A percentile compares a stretch with the other conserved stretches of the same genome.
phyloP scores from a whole-genome alignment of 2,113 vertebrate genomes.

The Burhinus bistriatus region DNA sequence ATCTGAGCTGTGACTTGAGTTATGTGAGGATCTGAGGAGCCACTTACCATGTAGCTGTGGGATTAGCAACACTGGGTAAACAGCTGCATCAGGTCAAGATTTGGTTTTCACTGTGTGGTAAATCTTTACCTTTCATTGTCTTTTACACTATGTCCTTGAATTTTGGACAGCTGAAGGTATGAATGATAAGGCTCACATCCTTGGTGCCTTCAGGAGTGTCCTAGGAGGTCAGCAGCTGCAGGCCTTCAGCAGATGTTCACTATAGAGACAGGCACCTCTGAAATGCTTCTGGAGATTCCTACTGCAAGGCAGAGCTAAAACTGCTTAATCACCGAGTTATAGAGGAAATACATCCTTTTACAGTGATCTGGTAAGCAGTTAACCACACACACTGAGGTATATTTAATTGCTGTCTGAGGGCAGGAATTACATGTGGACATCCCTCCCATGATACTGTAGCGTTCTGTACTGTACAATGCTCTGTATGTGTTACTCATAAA shows the following conservation, averaged over 20 bases:
- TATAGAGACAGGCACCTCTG: not conserved
- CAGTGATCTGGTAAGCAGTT: not conserved
- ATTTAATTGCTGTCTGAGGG: not conserved
- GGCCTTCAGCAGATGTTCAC: not conserved
- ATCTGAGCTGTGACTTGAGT: not conserved
- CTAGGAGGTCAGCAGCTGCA: not conserved
- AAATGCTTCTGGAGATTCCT: not conserved
- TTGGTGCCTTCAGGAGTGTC: not conserved
- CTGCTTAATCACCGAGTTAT: not conserved
- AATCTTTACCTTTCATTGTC: not conserved
- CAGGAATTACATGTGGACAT: not conserved
- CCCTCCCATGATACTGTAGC: not conserved
- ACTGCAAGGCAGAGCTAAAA: not conserved
- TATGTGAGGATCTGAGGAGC: not conserved
- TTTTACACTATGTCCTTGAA: not conserved
- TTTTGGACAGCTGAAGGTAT: not conserved
- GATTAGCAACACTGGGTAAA: not conserved
- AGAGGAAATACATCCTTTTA: not conserved
- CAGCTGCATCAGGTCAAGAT: not conserved
- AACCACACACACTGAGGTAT: not conserved
- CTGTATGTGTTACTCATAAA: not conserved
- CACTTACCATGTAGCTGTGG: rapidly evolving
- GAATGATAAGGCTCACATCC: not conserved
- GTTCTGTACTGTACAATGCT: no score
- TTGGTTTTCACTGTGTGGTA: not conserved